Base-by-base conservation (phyloP, 1,140 invertebrate species). In the Homarus americanus region DNA sequence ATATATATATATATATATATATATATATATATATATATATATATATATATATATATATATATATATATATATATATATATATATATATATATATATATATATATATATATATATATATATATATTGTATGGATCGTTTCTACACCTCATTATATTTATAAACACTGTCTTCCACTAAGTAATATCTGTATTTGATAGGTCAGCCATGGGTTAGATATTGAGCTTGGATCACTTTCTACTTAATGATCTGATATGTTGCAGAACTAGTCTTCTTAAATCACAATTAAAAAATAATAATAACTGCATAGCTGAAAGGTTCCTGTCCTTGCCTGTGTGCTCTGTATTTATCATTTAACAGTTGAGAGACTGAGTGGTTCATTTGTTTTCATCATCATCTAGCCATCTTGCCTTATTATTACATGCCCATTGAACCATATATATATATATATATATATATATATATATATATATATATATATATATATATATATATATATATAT, bases 91-190 rank as follows among this genome's bases (percentile, higher is more conserved):
- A 85, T 72, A 79, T 91, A 86, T 85, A 53, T 90, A 58, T 80
- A 79, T 72, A 75, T 85, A 73, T 87, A 53, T 87, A 40, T 87
- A 38, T 73, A 89, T 82, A 89, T 53, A 82, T 89, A 82, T 82
- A 75, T 69, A 89, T 89, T 72, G 69, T 83, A 76, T 83, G 69
- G 44, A 49, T 63, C 36, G 28, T 90, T 82, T 90, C 53, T 90
- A 53, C 88, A 82, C 66, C 79, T 82, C 69, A 89, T 79, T 90
- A 90, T 90, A 76, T 90, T 76, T 90, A 84, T 83, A 58, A 83
- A 75, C 76, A 66, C 34, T 69, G 86, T 88, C 82, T 90, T 90
- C 88, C 88, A 90, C 38, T 83, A 83, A 90, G 66, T 83, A 90
- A 75, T 88, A 80, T 80, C 49, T 63, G 17, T 66, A 41, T 80